Base-by-base conservation (phyloP, 1,140 invertebrate species). In the Papilio xuthus region DNA sequence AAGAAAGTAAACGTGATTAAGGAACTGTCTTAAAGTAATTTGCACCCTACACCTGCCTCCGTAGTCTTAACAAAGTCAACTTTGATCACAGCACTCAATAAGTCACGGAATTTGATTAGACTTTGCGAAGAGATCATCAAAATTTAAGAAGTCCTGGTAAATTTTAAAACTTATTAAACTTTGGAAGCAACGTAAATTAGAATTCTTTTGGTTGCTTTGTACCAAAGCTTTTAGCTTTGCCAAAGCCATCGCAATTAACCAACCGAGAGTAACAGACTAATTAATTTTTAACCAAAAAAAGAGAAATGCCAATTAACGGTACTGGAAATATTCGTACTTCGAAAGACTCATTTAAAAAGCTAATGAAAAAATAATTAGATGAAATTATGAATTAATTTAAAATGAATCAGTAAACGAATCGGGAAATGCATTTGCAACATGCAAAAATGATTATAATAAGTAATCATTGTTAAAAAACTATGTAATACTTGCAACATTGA, bases 171-270 rank as follows among this genome's bases (percentile, higher is more conserved):
- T 67, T 67, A 67, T 67, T 67, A 67, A 67, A 67, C 60, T 67
- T 67, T 67, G 60, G 26, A 67, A 67, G 60, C 26, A 67, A 28
- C 26, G 60, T 67, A 67, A 67, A 67, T 67, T 67, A 67, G 60
- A 67, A 67, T 67, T 67, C 60, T 67, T 67, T 67, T 67, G 60
- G 60, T 67, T 67, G 60, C 60, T 67, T 67, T 67, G 60, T 63
- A 63, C 60, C 60, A 63, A 63, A 63, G 60, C 60, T 63, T 63
- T 60, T 26, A 60, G 56, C 20, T 60, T 63, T 28, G 23, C 60
- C 26, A 28, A 63, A 63, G 60, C 60, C 60, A 63, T 63, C 23
- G 60, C 23, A 63, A 63, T 63, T 63, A 63, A 63, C 60, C 12
- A 28, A 28, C 60, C 60, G 13, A 63, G 60, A 63, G 60, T 26